Evolutionary conservation across 2,113 vertebrate species (phyloP).

Genomic region (Phocoena sinus): DNA sequence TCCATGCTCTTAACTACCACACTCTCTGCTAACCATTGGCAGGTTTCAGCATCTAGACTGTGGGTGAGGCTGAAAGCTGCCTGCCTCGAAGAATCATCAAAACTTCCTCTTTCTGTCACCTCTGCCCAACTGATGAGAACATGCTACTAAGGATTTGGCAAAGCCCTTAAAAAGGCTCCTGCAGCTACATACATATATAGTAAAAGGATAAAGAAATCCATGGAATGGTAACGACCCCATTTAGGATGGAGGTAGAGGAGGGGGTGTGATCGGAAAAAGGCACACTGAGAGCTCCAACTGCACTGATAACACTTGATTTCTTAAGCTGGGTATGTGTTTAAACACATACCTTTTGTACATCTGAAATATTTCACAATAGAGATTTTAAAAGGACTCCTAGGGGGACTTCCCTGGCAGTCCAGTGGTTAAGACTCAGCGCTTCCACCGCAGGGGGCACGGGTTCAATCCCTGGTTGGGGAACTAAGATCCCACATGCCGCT

Average conservation of each 20-base stretch:
- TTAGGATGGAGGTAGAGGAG: neutral
- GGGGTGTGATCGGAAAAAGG: neutral
- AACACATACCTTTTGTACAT: neutral
- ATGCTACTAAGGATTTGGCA: neutral
- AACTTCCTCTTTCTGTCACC: neutral
- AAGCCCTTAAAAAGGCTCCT: neutral
- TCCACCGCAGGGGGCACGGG: neutral
- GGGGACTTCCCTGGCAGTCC: neutral
- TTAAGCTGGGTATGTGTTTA: neutral
- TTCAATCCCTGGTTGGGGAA: neutral
- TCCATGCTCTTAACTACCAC: neutral
- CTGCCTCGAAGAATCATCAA: neutral
- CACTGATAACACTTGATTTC: neutral
- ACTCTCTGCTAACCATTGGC: neutral
- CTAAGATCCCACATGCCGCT: neutral
- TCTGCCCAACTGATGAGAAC: neutral
- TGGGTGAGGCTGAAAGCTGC: neutral
- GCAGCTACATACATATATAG: neutral
- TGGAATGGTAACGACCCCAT: neutral
- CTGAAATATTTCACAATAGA: neutral
- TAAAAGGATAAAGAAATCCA: neutral
- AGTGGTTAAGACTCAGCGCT: neutral
- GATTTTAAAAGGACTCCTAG: neutral
- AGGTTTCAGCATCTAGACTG: neutral
- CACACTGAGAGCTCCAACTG: neutral